Base-by-base conservation (phyloP, 2,888 invertebrate species). In the Spodoptera picta region DNA sequence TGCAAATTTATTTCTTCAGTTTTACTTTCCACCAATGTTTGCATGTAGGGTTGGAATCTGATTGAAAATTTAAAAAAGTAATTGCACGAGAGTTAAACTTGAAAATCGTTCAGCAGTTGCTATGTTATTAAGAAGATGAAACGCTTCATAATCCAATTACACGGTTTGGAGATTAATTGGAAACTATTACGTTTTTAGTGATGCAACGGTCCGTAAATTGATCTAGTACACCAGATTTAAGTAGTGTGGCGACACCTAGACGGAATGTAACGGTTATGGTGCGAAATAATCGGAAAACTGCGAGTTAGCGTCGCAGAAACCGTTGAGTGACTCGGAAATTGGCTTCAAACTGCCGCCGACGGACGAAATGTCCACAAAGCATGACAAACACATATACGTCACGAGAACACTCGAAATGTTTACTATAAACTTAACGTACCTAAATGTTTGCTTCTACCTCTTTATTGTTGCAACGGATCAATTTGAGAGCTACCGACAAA, bases 231-330 rank as follows among this genome's bases (percentile, higher is more conserved):
- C 68, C 60, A 72, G 52, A 68, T 65, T 67, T 55, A 66, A 73
- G 57, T 69, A 53, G 51, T 56, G 69, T 69, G 74, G 80, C 80
- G 75, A 77, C 86, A 84, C 86, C 87, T 83, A 85, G 80, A 80
- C 69, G 76, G 78, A 75, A 86, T 85, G 73, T 94, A 93, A 93
- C 93, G 93, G 93, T 63, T 74, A 83, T 77, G 78, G 77, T 81
- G 79, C 84, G 84, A 91, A 92, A 92, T 90, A 89, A 89, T 90
- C 82, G 84, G 86, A 88, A 91, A 93, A 90, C 85, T 83, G 86
- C 85, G 84, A 84, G 80, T 75, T 73, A 84, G 84, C 84, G 81
- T 80, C 79, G 78, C 80, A 81, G 80, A 85, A 87, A 89, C 88
- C 84, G 88, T 88, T 91, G 79, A 69, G 76, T 86, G 83, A 84